Conservation (phyloP, 2,113 vertebrate species). For the Charina bottae region DNA sequence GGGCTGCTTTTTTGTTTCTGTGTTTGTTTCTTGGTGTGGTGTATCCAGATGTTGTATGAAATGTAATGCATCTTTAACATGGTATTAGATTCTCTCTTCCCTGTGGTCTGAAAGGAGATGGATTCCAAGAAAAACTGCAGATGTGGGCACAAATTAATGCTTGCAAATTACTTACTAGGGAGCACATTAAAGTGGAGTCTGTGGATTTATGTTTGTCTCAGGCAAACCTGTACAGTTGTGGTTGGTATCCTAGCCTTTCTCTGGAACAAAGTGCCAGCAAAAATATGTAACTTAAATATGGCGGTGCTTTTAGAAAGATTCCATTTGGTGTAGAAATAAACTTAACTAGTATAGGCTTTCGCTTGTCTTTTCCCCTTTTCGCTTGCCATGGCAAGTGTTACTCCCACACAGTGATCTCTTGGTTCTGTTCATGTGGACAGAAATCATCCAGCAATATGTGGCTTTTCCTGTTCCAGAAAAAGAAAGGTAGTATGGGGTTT, state of each 20-base stretch:
- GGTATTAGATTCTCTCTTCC: neutral
- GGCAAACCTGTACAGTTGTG: neutral
- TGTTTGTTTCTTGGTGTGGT: neutral
- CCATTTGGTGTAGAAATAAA: neutral
- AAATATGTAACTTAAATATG: neutral
- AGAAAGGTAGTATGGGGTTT: neutral
- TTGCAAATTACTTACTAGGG: neutral
- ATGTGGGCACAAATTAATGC: too few species aligned
- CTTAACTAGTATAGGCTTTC: neutral
- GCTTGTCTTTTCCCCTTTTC: neutral
- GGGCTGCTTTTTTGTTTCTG: neutral
- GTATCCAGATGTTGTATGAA: neutral
- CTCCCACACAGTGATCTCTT: neutral
- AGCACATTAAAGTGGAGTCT: neutral
- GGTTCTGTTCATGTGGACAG: neutral
- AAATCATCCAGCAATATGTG: neutral
- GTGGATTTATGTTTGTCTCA: neutral
- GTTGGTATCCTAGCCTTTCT: neutral
- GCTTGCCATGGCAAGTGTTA: neutral
- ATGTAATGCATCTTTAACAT: neutral
- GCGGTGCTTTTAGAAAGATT: neutral
- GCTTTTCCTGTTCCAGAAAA: neutral
- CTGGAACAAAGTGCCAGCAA: neutral
- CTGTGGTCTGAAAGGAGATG: neutral
- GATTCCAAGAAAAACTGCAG: conserved; percentile 5